A percentile compares a stretch with the other conserved stretches of the same genome.
These are phyloP conservation scores for Nyctibius bracteatus DNA, from an alignment of 2,113 vertebrate species.

Conservation along the genomic window DNA sequence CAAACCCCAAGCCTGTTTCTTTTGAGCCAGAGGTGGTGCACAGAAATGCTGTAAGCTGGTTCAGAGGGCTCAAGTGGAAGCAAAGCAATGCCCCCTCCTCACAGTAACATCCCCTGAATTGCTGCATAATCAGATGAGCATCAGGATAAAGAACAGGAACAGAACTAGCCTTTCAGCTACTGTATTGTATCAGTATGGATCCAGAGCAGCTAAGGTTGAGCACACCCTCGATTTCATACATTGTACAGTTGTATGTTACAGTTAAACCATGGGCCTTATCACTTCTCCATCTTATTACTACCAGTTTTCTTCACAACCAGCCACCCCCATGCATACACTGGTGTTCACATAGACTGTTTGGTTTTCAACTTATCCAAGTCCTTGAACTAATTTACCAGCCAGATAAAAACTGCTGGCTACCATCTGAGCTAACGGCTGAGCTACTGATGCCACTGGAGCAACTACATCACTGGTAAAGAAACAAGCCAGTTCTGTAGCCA, in stretches of 20 bases:
- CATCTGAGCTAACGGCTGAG: background rate
- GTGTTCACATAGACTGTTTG: background rate
- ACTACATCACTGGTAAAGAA: background rate
- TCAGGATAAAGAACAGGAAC: background rate
- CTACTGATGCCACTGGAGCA: background rate
- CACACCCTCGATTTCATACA: fast-evolving
- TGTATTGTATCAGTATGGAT: background rate
- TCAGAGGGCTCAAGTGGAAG: background rate
- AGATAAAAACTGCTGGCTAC: background rate
- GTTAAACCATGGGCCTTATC: background rate
- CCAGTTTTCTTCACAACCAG: background rate
- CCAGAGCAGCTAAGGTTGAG: background rate
- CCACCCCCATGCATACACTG: no score
- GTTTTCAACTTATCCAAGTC: background rate
- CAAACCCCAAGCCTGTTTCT: fast-evolving
- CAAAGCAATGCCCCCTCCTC: background rate
- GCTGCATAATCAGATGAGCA: background rate
- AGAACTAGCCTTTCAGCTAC: background rate
- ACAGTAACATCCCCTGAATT: background rate
- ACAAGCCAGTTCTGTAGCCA: background rate
- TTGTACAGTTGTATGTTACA: background rate
- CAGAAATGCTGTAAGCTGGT: background rate
- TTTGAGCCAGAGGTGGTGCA: background rate
- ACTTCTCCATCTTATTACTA: background rate
- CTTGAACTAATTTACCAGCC: background rate